phyloP scores from a whole-genome alignment of 2,888 invertebrate species.

The Hirtodrosophila trivittata region DNA sequence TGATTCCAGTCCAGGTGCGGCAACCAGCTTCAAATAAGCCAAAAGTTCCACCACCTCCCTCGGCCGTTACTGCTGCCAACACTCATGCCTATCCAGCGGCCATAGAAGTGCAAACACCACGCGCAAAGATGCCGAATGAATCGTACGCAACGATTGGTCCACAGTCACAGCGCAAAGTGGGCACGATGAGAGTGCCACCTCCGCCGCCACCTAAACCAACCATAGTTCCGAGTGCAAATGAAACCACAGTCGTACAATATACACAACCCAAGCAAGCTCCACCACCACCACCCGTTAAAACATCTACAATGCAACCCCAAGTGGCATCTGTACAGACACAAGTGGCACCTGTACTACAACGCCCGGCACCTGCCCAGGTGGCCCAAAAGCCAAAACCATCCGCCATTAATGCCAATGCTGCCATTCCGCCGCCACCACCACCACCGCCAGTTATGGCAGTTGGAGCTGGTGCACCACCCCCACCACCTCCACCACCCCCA shows the following conservation, averaged over 20 bases:
- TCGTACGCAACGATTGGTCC: constrained; percentile 62
- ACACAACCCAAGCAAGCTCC: constrained; percentile 23
- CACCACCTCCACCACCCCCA: constrained; percentile 27
- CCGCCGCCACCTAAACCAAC: constrained; percentile 56
- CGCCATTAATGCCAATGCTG: background rate
- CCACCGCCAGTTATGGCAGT: constrained; percentile 19
- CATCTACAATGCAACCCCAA: background rate
- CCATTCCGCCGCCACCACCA: constrained; percentile 30
- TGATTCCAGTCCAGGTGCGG: constrained; percentile 59
- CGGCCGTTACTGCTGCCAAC: constrained; percentile 60
- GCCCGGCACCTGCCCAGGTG: constrained; percentile 25
- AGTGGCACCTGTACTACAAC: constrained; percentile 22
- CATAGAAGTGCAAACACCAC: constrained; percentile 40
- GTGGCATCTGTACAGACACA: constrained; percentile 3
- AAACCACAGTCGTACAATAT: constrained; percentile 17
- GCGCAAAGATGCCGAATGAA: constrained; percentile 21
- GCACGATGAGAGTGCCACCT: constrained; percentile 57
- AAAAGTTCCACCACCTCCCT: constrained; percentile 62
- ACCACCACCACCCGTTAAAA: constrained; percentile 13
- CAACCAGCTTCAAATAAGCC: constrained; percentile 27
- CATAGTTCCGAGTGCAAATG: constrained; percentile 31
- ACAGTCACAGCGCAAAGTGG: constrained; percentile 54
- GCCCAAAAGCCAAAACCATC: constrained; percentile 14
- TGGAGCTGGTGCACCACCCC: constrained; percentile 2
- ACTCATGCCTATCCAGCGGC: constrained; percentile 43